These are phyloP conservation scores for Lutjanus argentimaculatus DNA, from an alignment of 2,797 vertebrate genomes.

Conservation along the genomic window DNA sequence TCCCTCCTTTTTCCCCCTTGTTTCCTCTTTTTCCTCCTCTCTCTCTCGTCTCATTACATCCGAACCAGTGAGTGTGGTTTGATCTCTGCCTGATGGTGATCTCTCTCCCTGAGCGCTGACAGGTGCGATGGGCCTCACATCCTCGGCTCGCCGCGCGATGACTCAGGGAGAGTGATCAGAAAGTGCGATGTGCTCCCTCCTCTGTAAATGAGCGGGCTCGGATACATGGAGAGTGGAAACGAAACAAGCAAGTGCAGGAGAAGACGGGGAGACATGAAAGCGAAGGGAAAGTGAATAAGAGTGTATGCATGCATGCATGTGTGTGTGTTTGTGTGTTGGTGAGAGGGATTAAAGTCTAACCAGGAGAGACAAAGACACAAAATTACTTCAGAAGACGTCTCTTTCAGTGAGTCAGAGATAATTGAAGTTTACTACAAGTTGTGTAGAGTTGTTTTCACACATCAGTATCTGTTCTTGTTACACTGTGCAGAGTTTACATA, in stretches of 20 bases:
- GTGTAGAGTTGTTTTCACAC: constrained; percentile 2
- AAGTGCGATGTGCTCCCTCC: constrained; percentile 44
- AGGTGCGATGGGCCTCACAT: constrained; percentile 56
- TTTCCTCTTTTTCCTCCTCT: not conserved
- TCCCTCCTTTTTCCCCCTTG: not conserved
- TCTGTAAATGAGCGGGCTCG: constrained; percentile 42
- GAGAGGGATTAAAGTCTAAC: constrained; percentile 45
- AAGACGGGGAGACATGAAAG: not conserved
- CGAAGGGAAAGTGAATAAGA: constrained; percentile 9
- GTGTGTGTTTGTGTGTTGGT: constrained; percentile 5
- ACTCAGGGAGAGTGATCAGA: constrained; percentile 53
- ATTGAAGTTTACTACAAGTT: not conserved
- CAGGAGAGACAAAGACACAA: constrained; percentile 31
- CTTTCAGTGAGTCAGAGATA: constrained; percentile 5
- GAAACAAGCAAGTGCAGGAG: constrained; percentile 10
- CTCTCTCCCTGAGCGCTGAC: constrained; percentile 53
- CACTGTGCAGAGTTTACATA: not conserved
- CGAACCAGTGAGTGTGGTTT: constrained; percentile 51
- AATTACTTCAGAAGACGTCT: constrained; percentile 6
- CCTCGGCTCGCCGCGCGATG: constrained; percentile 32
- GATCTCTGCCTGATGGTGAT: constrained; percentile 65
- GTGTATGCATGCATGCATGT: not conserved
- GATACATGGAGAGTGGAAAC: constrained; percentile 18
- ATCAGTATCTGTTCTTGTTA: not conserved
- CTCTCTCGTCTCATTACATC: constrained; percentile 44